Percentiles rank a stretch among this genome's conserved stretches.
Evolutionary conservation across 1,140 invertebrate genomes (phyloP).

Genomic region (Drosophila yakuba): DNA sequence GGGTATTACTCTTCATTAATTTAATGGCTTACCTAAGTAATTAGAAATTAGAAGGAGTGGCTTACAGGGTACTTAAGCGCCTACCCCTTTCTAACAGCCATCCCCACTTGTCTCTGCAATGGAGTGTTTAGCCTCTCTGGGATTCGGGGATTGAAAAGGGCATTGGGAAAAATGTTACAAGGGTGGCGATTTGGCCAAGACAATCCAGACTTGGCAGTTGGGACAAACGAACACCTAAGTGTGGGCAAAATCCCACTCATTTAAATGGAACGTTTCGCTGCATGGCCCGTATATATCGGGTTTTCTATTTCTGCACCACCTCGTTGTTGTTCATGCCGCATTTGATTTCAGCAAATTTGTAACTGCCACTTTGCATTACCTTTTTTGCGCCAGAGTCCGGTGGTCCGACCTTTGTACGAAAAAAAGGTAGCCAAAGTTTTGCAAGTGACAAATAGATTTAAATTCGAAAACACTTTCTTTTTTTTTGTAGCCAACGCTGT

Average conservation of each 20-base stretch:
- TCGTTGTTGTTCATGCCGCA: conserved; percentile 29
- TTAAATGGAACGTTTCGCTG: conserved; percentile 52
- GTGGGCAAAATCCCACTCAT: conserved; percentile 56
- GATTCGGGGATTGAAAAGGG: conserved; percentile 40
- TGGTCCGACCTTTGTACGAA: conserved; percentile 34
- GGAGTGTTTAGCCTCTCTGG: conserved; percentile 35
- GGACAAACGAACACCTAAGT: conserved; percentile 35
- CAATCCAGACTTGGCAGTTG: neutral
- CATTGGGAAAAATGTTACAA: conserved; percentile 34
- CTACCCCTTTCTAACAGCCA: too few species aligned
- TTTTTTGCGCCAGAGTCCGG: conserved; percentile 31
- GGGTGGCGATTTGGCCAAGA: neutral
- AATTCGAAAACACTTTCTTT: conserved; percentile 78
- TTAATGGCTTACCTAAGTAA: too few species aligned
- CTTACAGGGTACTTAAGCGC: neutral
- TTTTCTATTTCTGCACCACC: conserved; percentile 17
- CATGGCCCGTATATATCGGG: conserved; percentile 25
- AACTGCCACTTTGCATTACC: conserved; percentile 75
- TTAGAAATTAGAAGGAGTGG: too few species aligned
- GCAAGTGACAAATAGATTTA: conserved; percentile 83
- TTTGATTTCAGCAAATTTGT: conserved; percentile 80
- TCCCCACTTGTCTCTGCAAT: conserved; percentile 14
- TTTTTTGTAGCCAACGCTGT: conserved; percentile 54
- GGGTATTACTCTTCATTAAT: too few species aligned
- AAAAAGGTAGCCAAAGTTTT: conserved; percentile 78